Evolutionary conservation across 1,140 invertebrate genomes (phyloP), one percentile per base, ranked within the genome.

Genomic region (Chironomus tepperi): DNA sequence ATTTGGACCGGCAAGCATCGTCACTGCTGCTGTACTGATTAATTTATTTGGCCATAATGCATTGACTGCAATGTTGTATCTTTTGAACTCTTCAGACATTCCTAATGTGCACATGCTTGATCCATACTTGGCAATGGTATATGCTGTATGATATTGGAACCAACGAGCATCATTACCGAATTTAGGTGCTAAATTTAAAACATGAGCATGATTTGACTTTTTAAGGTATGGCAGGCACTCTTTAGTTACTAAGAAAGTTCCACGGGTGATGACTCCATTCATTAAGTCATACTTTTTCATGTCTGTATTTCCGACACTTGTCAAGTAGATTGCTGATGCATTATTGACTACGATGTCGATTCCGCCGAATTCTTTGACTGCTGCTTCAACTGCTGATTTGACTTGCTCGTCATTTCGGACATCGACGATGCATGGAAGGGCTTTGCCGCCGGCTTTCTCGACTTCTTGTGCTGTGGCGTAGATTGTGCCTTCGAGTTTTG

Each of bases 21-120:
- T 92, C 84, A 98, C 96, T 1, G 98, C 98, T 24, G 97, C 96
- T 0, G 97, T 99, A 75, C 91, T 88, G 79, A 99, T 98, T 8
- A 92, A 96, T 80, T 96, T 98, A 82, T 87, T 89, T 1, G 97
- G 97, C 98, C 98, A 99, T 0, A 99, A 84, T 5, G 97, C 95
- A 85, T 99, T 99, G 0, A 99, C 96, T 64, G 91, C 96, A 77
- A 99, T 92, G 73, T 91, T 90, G 75, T 90, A 86, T 8, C 86
- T 82, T 78, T 88, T 90, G 76, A 98, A 93, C 84, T 99, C 98
- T 77, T 93, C 93, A 64, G 94, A 86, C 95, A 98, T 98, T 57
- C 98, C 97, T 12, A 99, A 84, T 1, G 94, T 95, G 84, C 96
- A 98, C 94, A 99, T 95, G 0, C 95, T 98, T 98, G 99, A 99